Evolutionary conservation across 2,113 vertebrate species (phyloP), one percentile per base, ranked within the genome.

Genomic region (Gopherus flavomarginatus): DNA sequence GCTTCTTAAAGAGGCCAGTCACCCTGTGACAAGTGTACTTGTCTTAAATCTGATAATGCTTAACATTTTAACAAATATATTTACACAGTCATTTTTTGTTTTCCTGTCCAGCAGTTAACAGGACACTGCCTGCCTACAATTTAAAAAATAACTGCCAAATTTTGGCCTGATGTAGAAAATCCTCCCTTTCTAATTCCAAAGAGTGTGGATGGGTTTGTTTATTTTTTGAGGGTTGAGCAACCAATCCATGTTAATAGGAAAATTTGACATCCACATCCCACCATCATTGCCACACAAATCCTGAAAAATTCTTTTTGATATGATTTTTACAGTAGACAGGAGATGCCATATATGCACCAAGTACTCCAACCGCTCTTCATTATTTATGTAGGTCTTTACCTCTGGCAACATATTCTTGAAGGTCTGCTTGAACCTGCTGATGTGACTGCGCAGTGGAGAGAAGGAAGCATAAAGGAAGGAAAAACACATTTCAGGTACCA

Each of bases 371-470:
- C 0, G 92, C 4, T 94, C 49, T 97, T 89, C 57, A 5, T 83
- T 93, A 81, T 96, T 96, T 96, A 38, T 88, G 42, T 96, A 99
- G 99, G 99, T 62, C 98, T 99, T 93, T 99, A 99, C 95, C 98
- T 99, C 86, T 99, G 99, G 99, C 98, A 99, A 29, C 99, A 99
- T 97, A 98, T 99, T 98, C 98, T 99, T 93, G 99, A 98, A 95
- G 99, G 99, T 27, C 97, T 96, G 1, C 99, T 99, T 94, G 98
- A 98, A 79, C 99, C 99, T 72, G 87, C 96, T 72, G 99, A 99
- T 95, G 98, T 98, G 94, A 97, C 98, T 38, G 99, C 99, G 91
- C 99, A 99, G 50, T 99, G 99, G 99, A 99, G 99, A 98, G 99
- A 99, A 94, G 99, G 99, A 94, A 98, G 98, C 93, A 98, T 99